phyloP scores from a whole-genome alignment of 2,888 invertebrate species.

The Melanargia galathea region DNA sequence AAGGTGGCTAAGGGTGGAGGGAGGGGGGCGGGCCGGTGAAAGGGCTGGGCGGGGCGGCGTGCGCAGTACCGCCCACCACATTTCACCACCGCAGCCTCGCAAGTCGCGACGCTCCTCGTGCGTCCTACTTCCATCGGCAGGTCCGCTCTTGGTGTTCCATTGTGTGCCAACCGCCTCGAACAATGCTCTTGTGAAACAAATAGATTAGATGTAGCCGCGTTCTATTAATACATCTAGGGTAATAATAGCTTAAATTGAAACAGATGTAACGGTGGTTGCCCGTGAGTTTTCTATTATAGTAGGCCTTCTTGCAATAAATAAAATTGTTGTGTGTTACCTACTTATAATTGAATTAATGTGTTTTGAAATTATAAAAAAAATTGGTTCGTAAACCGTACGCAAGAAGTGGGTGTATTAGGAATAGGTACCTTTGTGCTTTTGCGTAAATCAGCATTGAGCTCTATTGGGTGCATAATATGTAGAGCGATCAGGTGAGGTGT shows the following conservation, averaged over 20 bases:
- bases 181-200: conserved; percentile 76
- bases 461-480: no score
- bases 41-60: conserved; percentile 79
- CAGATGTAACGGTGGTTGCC: conserved; percentile 7
- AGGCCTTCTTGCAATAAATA: not conserved
- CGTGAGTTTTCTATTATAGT: conserved; percentile 2
- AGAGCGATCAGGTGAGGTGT: no score
- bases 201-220: conserved; percentile 72
- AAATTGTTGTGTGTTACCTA: not conserved
- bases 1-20: conserved; percentile 65
- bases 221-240: conserved; percentile 32
- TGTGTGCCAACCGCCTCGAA: conserved; percentile 70
- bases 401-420: no score
- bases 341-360: no score
- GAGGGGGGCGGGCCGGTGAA: conserved; percentile 75
- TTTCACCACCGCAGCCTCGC: conserved; percentile 69
- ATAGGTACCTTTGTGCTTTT: no score
- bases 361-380: no score
- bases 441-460: no score
- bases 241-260: conserved; percentile 42
- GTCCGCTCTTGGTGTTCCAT: conserved; percentile 77
- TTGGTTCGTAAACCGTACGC: no score
- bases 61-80: conserved; percentile 74
- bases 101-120: conserved; percentile 59
- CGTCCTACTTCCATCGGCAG: conserved; percentile 76